phyloP scores from a whole-genome alignment of 1,140 invertebrate genomes.

The Megalopta genalis region DNA sequence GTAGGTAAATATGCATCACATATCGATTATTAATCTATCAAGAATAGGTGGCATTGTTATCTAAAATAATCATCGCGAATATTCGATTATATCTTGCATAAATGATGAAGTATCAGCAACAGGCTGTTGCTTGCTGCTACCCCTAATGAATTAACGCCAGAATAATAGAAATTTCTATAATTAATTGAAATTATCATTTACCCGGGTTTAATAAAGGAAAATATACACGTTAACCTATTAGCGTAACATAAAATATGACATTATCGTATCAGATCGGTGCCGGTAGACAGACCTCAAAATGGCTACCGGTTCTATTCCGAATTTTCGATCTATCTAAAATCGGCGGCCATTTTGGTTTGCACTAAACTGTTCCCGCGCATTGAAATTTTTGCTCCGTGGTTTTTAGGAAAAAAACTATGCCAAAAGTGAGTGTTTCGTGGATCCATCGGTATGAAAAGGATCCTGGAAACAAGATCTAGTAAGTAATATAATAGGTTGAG shows the following conservation, averaged over 20 bases:
- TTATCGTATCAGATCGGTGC: neutral
- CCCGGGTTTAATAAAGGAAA: neutral
- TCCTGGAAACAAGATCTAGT: neutral
- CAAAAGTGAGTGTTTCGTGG: neutral
- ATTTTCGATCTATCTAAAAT: conserved; percentile 1
- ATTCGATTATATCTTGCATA: neutral
- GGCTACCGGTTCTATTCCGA: neutral
- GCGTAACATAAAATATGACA: neutral
- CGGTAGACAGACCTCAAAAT: neutral
- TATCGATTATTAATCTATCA: neutral
- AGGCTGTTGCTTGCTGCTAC: neutral
- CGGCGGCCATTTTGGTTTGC: neutral
- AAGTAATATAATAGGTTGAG: neutral
- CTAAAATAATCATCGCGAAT: neutral
- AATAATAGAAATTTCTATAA: neutral
- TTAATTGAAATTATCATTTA: too few species aligned
- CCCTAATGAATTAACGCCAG: neutral
- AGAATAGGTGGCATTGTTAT: neutral
- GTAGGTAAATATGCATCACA: neutral
- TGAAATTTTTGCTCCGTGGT: neutral
- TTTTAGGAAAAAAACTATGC: neutral
- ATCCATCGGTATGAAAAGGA: neutral
- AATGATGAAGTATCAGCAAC: neutral
- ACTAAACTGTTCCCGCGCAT: neutral
- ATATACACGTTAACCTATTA: too few species aligned